Base-by-base conservation (phyloP, 2,113 vertebrate species). In the Neodon shergylaensis region DNA sequence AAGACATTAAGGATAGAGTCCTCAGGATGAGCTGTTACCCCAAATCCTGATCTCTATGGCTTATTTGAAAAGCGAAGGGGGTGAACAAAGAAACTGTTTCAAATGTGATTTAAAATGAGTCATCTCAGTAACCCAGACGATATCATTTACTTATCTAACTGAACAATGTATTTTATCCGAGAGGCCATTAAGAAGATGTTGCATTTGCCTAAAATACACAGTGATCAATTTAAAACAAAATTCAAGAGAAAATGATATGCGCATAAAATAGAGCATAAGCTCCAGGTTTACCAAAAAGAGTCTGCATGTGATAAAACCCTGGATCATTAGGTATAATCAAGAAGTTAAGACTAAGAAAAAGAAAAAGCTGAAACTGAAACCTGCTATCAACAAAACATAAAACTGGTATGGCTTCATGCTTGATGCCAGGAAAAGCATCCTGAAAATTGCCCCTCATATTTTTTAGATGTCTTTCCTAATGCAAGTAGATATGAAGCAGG, bases 81-180 rank as follows among this genome's bases (percentile, higher is more conserved):
- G 54, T 93, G 58, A 90, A 92, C 78, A 94, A 96, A 94, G 88
- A 92, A 95, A 92, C 31, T 83, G 70, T 94, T 95, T 79, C 94
- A 96, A 95, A 96, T 94, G 88, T 95, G 73, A 92, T 96, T 96
- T 96, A 94, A 95, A 98, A 94, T 96, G 94, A 96, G 90, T 95
- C 94, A 95, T 89, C 94, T 94, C 82, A 82, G 78, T 92, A 96
- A 95, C 61, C 42, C 87, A 95, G 90, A 52, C 4, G 0, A 96
- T 91, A 96, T 91, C 95, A 97, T 95, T 97, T 95, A 96, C 93
- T 97, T 96, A 97, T 92, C 85, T 94, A 92, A 97, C 85, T 76
- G 85, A 97, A 96, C 85, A 92, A 92, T 89, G 91, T 95, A 94
- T 95, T 97, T 95, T 94, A 95, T 95, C 65, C 74, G 94, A 96